phyloP scores from a whole-genome alignment of 2,113 vertebrate species.

The Ophthalmolycus amberensis region DNA sequence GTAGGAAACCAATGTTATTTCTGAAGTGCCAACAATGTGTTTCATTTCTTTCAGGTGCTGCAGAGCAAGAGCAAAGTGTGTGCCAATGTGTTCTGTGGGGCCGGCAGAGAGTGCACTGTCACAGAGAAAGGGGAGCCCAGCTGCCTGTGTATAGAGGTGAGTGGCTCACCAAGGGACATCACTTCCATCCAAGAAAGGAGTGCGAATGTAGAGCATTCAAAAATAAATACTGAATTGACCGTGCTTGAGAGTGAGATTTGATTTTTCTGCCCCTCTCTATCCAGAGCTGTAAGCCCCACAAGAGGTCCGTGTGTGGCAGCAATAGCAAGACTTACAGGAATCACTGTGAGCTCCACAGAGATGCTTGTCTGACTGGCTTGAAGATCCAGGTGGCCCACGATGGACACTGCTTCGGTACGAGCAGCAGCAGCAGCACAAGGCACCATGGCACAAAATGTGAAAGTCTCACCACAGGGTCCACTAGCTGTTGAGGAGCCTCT shows the following conservation, averaged over 20 bases:
- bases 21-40: not conserved
- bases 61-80: conserved; percentile 98
- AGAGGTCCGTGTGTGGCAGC: conserved; percentile 97
- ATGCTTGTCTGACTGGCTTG: conserved; percentile 96
- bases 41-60: conserved; percentile 80
- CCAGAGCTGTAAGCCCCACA: conserved; percentile 97
- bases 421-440: not conserved
- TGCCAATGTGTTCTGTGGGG: conserved; percentile 98
- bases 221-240: not conserved
- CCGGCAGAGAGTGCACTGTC: conserved; percentile 94
- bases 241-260: not conserved
- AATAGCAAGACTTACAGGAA: conserved; percentile 98
- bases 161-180: not conserved
- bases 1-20: conserved; percentile 3
- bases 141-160: conserved; percentile 97
- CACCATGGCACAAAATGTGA: not conserved
- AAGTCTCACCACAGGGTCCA: not conserved
- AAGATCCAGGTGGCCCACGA: conserved; percentile 97
- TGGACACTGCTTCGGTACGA: conserved; percentile 94
- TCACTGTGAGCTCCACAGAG: conserved; percentile 97
- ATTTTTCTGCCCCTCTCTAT: conserved; percentile 4
- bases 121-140: conserved; percentile 96
- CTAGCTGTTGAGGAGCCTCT: not conserved
- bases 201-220: not conserved
- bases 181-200: not conserved